These are phyloP conservation scores for Orchesella flavescens DNA, from an alignment of 2,888 invertebrate genomes.

Conservation along the genomic window DNA sequence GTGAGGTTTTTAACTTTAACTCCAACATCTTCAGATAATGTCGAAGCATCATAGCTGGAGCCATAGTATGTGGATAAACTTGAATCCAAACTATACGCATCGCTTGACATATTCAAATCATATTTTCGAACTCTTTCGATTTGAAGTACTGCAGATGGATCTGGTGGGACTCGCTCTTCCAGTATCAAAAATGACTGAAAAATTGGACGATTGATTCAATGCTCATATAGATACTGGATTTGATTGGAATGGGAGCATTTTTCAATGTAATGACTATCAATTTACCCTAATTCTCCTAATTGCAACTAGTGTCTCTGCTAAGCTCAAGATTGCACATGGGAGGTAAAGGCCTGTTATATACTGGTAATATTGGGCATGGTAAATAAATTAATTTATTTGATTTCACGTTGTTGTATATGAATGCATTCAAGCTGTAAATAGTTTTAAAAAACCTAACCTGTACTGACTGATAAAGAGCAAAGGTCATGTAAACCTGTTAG, in stretches of 20 bases:
- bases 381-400: too few species aligned
- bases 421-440: neutral
- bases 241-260: too few species aligned
- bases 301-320: conserved; percentile 85
- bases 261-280: too few species aligned
- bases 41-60: neutral
- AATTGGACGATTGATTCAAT: too few species aligned
- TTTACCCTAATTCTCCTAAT: conserved; percentile 77
- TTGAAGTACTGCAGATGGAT: neutral
- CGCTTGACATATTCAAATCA: neutral
- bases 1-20: conserved; percentile 43
- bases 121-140: conserved; percentile 5
- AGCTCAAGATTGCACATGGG: conserved; percentile 86
- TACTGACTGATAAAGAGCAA: conserved; percentile 83
- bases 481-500: conserved; percentile 83
- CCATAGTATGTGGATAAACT: too few species aligned
- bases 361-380: conserved; percentile 79
- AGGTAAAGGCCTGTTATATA: conserved; percentile 87
- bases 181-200: conserved; percentile 76
- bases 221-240: too few species aligned
- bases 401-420: conserved; percentile 75
- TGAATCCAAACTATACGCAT: neutral
- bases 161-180: conserved; percentile 23
- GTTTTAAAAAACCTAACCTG: neutral
- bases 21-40: conserved; percentile 13